These are phyloP conservation scores for Micrasema minimum DNA, from an alignment of 1,140 invertebrate species.

Conservation along the genomic window DNA sequence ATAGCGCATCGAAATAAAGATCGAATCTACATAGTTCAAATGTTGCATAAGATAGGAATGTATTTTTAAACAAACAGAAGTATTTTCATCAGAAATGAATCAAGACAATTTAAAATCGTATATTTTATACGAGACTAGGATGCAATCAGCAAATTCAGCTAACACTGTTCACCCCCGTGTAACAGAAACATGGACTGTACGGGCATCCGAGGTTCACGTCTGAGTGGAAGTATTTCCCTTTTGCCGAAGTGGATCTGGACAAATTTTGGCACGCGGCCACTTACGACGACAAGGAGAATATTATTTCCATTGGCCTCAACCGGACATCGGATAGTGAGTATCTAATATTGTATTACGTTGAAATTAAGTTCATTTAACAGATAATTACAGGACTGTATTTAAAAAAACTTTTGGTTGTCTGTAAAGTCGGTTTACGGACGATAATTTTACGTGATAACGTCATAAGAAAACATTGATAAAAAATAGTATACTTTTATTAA, in stretches of 20 bases:
- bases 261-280: conserved; percentile 69
- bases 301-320: conserved; percentile 61
- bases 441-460: no score
- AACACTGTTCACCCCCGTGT: no score
- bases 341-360: conserved; percentile 13
- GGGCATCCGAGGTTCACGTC: conserved; percentile 65
- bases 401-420: no score
- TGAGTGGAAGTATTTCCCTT: conserved; percentile 68
- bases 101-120: conserved; percentile 19
- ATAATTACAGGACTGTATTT: no score
- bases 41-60: no score
- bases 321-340: conserved; percentile 58
- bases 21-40: no score
- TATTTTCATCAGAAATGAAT: background rate
- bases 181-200: conserved; percentile 61
- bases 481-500: no score
- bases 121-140: background rate
- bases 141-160: background rate
- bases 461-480: no score
- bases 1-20: no score
- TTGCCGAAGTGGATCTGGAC: conserved; percentile 61
- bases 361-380: no score
- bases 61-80: background rate
- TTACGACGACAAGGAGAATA: conserved; percentile 61
- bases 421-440: no score